Base-by-base conservation (phyloP, 2,113 vertebrate genomes). In the Limnothrissa miodon region DNA sequence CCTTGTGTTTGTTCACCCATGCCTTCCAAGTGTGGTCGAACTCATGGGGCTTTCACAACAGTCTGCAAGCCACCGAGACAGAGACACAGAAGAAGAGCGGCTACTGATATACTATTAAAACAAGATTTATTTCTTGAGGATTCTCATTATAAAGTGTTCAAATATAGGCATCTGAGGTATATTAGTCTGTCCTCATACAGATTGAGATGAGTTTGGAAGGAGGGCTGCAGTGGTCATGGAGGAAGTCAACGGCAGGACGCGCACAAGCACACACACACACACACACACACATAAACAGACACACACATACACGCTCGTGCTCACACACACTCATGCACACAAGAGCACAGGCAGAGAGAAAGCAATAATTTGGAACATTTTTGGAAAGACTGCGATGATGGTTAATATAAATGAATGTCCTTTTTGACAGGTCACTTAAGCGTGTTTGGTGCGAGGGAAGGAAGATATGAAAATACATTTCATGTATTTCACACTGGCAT, bases 111-210 rank as follows among this genome's bases (percentile, higher is more conserved):
- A 93, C 94, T 95, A 88, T 83, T 80, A 90, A 92, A 92, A 82
- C 80, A 86, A 86, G 81, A 88, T 81, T 88, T 82, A 39, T 84
- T n/a, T 86, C 81, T 87, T 91, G 82, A 90, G 90, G 85, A 91
- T 88, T 86, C 88, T 89, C 85, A 62, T 92, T 91, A 94, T 88
- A 95, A 94, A 94, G 91, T 93, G 92, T 92, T 88, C 89, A 92
- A 93, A 93, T 93, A 92, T 92, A 95, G 94, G 93, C 93, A 93
- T 92, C 90, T 95, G 94, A 95, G 94, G 94, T 95, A 94, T 93
- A 92, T 94, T 82, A 86, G 83, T 89, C 85, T 87, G 89, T 92
- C 86, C 87, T 89, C 90, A 86, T 91, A 93, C 87, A 89, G 87
- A 82, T 80, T 89, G 86, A 86, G 78, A 83, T 83, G 81, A 62